Evolutionary conservation across 1,140 invertebrate species (phyloP), one percentile per base, ranked within the genome.

Genomic region (Drosophila virilis): DNA sequence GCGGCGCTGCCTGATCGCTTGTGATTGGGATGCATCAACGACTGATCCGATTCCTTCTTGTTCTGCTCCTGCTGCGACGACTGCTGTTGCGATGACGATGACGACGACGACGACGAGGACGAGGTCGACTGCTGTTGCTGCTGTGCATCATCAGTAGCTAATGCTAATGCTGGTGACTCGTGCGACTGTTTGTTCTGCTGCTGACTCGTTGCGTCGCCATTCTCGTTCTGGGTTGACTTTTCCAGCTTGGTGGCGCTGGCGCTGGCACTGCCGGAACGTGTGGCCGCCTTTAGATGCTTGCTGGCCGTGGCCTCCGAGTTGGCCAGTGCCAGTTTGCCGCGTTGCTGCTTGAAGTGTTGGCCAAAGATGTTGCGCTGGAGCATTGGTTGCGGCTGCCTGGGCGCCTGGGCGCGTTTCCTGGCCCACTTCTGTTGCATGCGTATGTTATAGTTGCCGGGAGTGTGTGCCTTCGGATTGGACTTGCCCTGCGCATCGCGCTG

Each of bases 391-490:
- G 66, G 46, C 10, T 72, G 46, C 38, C 38, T 67, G 12, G 38
- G 57, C 1, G 40, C 50, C 32, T 84, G 89, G 2, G 78, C 73
- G 1, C 90, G 68, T 40, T 91, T 91, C 17, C 83, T 60, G 15
- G 84, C 76, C 90, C 90, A 91, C 57, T 91, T 90, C 42, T 90
- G 90, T 33, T 91, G 90, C 50, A 78, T 58, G 52, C 88, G 75
- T 62, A 85, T 82, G 40, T 91, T 91, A 66, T 82, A 91, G 58
- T 79, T 83, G 35, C 45, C 8, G 8, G 50, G 22, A 0, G 46
- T 40, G 15, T 90, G 85, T 8, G 28, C 13, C 37, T 72, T 72
- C 8, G 33, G 15, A 50, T 66, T 51, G 37, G 12, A 15, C 62
- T 88, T 86, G 17, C 42, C 54, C 1, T 68, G 62, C 8, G 70